Evolutionary conservation across 1,140 invertebrate genomes (phyloP).

Genomic region (Musca domestica): DNA sequence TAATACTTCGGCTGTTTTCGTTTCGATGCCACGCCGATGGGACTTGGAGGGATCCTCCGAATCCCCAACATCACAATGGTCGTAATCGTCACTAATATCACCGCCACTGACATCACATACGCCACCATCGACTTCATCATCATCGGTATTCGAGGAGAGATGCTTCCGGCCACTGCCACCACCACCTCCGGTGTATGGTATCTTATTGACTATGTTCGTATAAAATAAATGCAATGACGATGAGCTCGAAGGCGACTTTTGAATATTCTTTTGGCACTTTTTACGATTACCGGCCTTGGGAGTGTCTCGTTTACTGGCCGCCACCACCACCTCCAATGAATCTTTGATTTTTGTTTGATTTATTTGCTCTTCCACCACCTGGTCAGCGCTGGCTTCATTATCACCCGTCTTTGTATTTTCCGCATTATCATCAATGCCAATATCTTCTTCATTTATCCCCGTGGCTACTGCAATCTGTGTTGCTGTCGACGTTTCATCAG

Average conservation of each 20-base stretch:
- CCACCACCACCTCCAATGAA: constrained; percentile 22
- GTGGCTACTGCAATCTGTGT: constrained; percentile 24
- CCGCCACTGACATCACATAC: constrained; percentile 52
- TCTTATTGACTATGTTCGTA: constrained; percentile 38
- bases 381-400: not conserved
- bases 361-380: constrained; percentile 7
- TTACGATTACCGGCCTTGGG: not conserved
- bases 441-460: not conserved
- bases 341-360: not conserved
- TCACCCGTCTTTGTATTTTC: not conserved
- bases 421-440: constrained; percentile 26
- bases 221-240: constrained; percentile 48
- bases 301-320: too few relatives aligned
- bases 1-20: not conserved
- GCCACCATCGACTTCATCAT: constrained; percentile 41
- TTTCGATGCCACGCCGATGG: not conserved
- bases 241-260: constrained; percentile 45
- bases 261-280: constrained; percentile 26
- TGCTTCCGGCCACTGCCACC: constrained; percentile 31
- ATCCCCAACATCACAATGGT: constrained; percentile 42
- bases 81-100: constrained; percentile 46
- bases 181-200: not conserved
- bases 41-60: not conserved
- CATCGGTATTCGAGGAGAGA: constrained; percentile 39
- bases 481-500: constrained; percentile 33